Base-by-base conservation (phyloP, 2,888 invertebrate species). In the Crocallis elinguaria region DNA sequence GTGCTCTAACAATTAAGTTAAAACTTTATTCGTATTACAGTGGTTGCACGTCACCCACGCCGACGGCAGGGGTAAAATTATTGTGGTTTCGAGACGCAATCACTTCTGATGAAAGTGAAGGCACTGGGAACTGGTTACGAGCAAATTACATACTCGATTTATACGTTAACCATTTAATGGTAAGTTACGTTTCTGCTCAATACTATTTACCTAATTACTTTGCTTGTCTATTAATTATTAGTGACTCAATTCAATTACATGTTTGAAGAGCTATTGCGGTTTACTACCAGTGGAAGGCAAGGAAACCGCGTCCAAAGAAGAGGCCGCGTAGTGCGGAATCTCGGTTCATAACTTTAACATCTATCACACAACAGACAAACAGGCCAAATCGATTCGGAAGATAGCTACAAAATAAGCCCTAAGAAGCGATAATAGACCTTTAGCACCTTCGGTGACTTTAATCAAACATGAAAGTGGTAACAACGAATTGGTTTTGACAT, bases 351-450 rank as follows among this genome's bases (percentile, higher is more conserved):
- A 35, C 41, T 42, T 52, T 35, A 16, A 49, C 12, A 42, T 44
- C 33, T 43, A 53, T 38, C 42, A 54, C 50, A 55, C 49, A 57
- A 41, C 44, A 49, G 41, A 58, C 56, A 56, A 48, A 48, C 46
- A 58, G 49, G 46, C 49, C 46, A 42, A 32, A 59, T 37, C 42
- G 32, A 46, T 55, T 56, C 57, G 58, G 64, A 69, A 69, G 67
- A 54, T 64, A 68, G 71, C 73, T 69, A 71, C 67, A 78, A 84
- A 79, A 69, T 75, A 82, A 82, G 65, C 71, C 69, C 77, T 88
- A 88, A 84, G 71, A 88, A 90, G 88, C 89, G 64, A 82, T 86
- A 90, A 90, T 88, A 90, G 88, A 90, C 88, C 84, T 81, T 86
- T 89, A 90, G 89, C 90, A 90, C 90, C 90, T 84, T 87, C 82